Evolutionary conservation across 2,113 vertebrate species (phyloP), one percentile per base, ranked within the genome.

Genomic region (Sapayoa aenigma): DNA sequence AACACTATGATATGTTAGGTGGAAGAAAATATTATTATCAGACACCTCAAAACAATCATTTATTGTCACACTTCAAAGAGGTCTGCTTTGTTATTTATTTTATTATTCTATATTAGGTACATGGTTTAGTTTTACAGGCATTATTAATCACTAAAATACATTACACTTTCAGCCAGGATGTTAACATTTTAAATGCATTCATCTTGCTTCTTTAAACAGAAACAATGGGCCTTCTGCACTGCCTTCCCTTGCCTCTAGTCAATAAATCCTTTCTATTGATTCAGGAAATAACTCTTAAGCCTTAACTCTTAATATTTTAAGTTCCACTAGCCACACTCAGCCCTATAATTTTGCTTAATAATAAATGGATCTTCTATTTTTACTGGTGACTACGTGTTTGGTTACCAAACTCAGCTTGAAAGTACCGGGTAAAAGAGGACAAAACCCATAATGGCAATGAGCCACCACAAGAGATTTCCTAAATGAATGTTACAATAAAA

Each of bases 251-350:
- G 91, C 91, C 62, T 72, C 73, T 47, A 92, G 96, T 95, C 33
- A 72, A 96, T 95, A 97, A 97, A 97, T 94, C 93, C 96, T 97
- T 97, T 97, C 93, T 95, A 95, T 97, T 96, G 96, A 95, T 97
- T 95, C 89, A 93, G 92, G 83, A 97, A 97, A 96, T 96, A 97
- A 96, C 85, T 93, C 90, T 41, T 95, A 97, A 98, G 95, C 93
- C 94, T 96, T 94, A 91, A 47, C 46, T 47, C 94, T 97, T 97
- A 97, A 95, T 97, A 95, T 94, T 97, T 97, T 96, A 93, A 96
- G 92, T 97, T 97, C 90, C 75, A 91, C 72, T 73, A 95, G 94
- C 93, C 96, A 95, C 74, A 78, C 79, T 92, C 94, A 96, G 92
- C 89, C 91, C 83, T 96, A 92, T 97, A 92, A 96, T 96, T 98